Percentiles rank a stretch among this genome's conserved stretches.
phyloP scores from a whole-genome alignment of 2,888 invertebrate species.

The Chloroclysta siterata region DNA sequence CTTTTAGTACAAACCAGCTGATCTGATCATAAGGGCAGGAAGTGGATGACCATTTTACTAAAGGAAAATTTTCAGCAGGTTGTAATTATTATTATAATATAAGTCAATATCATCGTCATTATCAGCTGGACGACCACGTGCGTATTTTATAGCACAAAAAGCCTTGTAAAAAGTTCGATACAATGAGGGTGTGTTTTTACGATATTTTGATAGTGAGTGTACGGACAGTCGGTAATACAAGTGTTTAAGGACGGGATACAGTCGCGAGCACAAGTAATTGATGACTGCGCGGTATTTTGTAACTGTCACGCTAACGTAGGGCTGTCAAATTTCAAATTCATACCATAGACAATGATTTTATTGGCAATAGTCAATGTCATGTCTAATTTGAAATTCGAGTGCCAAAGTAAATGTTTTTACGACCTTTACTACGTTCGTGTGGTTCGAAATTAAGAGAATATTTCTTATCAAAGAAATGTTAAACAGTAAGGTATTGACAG shows the following conservation, averaged over 20 bases:
- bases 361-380: slow-evolving; percentile 16
- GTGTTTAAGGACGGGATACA: slow-evolving; percentile 24
- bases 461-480: not conserved
- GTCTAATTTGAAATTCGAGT: slow-evolving; percentile 28
- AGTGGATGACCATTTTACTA: too few species aligned
- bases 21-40: too few species aligned
- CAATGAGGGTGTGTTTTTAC: slow-evolving; percentile 39
- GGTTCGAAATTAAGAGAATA: slow-evolving; percentile 9
- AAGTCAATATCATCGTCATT: too few species aligned
- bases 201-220: slow-evolving; percentile 40
- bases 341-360: slow-evolving; percentile 28
- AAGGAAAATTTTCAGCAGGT: too few species aligned
- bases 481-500: slow-evolving; percentile 12
- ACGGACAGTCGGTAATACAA: slow-evolving; percentile 25
- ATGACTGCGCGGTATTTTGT: slow-evolving; percentile 29
- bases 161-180: slow-evolving; percentile 1
- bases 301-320: slow-evolving; percentile 28
- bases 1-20: too few species aligned
- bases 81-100: too few species aligned
- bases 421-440: slow-evolving; percentile 7
- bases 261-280: slow-evolving; percentile 31
- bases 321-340: slow-evolving; percentile 31
- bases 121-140: too few species aligned
- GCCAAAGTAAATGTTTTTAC: slow-evolving; percentile 15
- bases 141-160: not conserved